Evolutionary conservation across 2,797 vertebrate species (phyloP), one percentile per base, ranked within the genome.

Genomic region (Pampus argenteus): DNA sequence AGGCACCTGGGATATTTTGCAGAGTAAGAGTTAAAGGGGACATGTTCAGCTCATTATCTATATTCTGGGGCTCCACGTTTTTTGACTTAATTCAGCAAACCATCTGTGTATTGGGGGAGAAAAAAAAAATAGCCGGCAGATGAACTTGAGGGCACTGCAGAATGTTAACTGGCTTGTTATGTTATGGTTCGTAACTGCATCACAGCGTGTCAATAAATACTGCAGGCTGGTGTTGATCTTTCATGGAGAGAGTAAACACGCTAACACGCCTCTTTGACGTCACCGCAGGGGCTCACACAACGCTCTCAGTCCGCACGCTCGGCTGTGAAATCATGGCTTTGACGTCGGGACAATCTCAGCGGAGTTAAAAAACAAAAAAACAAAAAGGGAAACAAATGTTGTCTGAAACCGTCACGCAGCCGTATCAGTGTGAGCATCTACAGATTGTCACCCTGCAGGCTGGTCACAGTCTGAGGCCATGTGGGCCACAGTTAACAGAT

Each of bases 191-290:
- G 60, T 55, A 2, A 11, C 66, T 23, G 67, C 64, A 36, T 77
- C 6, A 51, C 70, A 11, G 55, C n/a, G 15, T 56, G 81, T 86
- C 81, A 85, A 74, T 62, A 86, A 83, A 84, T 29, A 72, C 66
- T 69, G 76, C 70, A 18, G 65, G 55, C 81, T 36, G 68, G 11
- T 77, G 84, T 71, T 79, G 76, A 66, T 81, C 74, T 71, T 86
- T 75, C 80, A 3, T 34, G 3, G 60, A 56, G 60, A 85, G 78
- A 73, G 86, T 54, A 67, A 87, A 85, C 85, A 83, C 57, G 2
- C 17, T 31, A 71, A 52, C 66, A 22, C 61, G 0, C 14, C 76
- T 9, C 82, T 77, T 74, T 88, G 88, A 88, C 86, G 83, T 88
- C 86, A 88, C 64, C 0, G 2, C 25, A 0, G 6, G 40, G 36